Evolutionary conservation across 2,888 invertebrate genomes (phyloP).

Genomic region (Perithous albicinctus): DNA sequence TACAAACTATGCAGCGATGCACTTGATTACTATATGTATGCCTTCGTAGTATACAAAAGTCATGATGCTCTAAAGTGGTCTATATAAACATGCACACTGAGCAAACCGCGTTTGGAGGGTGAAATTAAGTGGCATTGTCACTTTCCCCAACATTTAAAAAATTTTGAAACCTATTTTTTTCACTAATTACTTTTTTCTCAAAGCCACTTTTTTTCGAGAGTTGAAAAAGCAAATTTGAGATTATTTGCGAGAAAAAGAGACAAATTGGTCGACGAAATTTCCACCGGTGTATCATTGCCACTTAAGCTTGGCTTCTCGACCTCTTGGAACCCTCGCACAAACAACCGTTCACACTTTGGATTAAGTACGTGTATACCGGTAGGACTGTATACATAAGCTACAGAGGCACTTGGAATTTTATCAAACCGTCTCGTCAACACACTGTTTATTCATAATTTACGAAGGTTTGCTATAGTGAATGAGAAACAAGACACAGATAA

Average conservation of each 20-base stretch:
- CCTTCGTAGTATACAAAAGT: constrained; percentile 32
- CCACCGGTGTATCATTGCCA: no score
- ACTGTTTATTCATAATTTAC: background rate
- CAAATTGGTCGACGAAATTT: no score
- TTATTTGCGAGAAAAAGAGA: no score
- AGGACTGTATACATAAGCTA: background rate
- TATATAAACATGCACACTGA: constrained; percentile 3
- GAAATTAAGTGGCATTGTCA: no score
- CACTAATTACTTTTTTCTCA: no score
- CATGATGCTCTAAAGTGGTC: background rate
- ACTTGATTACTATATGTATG: constrained; percentile 48
- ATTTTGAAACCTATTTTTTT: no score
- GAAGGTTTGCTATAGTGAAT: no score
- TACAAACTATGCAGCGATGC: constrained; percentile 50
- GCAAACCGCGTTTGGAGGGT: constrained; percentile 21
- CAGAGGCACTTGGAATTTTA: background rate
- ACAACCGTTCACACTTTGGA: constrained; percentile 15
- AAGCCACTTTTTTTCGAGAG: no score
- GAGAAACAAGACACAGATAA: no score
- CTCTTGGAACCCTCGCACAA: constrained; percentile 9
- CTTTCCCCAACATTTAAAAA: no score
- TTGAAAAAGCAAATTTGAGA: no score
- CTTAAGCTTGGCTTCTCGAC: constrained; percentile 32
- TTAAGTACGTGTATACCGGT: background rate
- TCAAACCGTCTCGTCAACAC: background rate